These are phyloP conservation scores for Psittacus erithacus DNA, from an alignment of 2,113 vertebrate genomes.

Conservation along the genomic window DNA sequence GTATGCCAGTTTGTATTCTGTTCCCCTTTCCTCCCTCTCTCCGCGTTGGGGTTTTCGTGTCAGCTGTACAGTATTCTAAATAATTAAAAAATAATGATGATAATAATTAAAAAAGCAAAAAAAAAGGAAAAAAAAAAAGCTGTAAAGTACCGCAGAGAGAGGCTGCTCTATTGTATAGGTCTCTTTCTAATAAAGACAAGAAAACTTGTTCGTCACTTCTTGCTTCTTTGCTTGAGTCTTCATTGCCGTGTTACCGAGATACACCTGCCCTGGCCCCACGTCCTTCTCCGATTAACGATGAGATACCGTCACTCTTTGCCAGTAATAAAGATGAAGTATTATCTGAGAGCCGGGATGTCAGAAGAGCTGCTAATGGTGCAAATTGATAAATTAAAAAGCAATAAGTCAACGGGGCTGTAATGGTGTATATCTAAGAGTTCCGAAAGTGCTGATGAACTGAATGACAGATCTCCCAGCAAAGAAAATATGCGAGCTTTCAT, in stretches of 20 bases:
- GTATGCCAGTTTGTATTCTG: slow-evolving; percentile 76
- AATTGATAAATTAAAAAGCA: slow-evolving; percentile 66
- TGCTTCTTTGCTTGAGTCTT: not conserved
- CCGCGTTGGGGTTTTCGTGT: slow-evolving; percentile 76
- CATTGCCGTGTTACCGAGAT: not conserved
- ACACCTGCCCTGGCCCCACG: not conserved
- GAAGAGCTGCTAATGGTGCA: slow-evolving; percentile 24
- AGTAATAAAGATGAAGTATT: slow-evolving; percentile 64
- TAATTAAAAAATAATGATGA: slow-evolving; percentile 32
- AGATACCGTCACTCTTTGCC: slow-evolving; percentile 54
- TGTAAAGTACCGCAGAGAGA: slow-evolving; percentile 83
- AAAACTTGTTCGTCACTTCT: slow-evolving; percentile 55
- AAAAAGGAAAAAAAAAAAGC: not conserved
- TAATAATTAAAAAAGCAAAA: not conserved
- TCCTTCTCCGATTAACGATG: not conserved
- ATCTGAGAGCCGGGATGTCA: not conserved
- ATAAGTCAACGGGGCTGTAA: not conserved
- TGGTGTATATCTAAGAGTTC: slow-evolving; percentile 34
- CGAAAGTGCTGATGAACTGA: not conserved
- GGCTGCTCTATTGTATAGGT: slow-evolving; percentile 85
- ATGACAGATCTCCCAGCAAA: slow-evolving; percentile 11
- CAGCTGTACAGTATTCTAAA: slow-evolving; percentile 89
- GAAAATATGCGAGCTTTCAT: slow-evolving; percentile 46
- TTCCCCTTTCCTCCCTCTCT: slow-evolving; percentile 51
- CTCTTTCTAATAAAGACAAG: slow-evolving; percentile 96